Evolutionary conservation across 2,797 vertebrate genomes (phyloP).

Genomic region (Sarcoramphus papa): DNA sequence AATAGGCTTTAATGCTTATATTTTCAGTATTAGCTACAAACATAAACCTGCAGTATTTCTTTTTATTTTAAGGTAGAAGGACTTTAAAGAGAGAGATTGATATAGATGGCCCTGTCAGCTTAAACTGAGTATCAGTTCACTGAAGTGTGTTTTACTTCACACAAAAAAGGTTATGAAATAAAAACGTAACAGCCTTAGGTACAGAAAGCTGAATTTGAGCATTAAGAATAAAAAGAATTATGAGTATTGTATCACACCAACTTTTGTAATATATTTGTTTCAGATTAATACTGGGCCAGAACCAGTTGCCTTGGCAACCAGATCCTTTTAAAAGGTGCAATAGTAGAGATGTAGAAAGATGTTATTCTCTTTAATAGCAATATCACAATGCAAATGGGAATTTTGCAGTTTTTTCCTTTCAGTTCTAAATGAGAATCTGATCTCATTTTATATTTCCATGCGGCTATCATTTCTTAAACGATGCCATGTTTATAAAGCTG

Average conservation of each 20-base stretch:
- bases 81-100: conserved; percentile 58
- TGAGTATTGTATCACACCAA: conserved; percentile 67
- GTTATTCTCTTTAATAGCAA: conserved; percentile 59
- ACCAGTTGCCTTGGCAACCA: conserved; percentile 95
- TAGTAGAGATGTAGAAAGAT: conserved; percentile 68
- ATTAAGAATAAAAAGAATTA: conserved; percentile 40
- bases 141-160: conserved; percentile 51
- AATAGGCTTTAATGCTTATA: conserved; percentile 37
- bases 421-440: conserved; percentile 48
- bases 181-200: conserved; percentile 36
- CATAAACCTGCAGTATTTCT: conserved; percentile 36
- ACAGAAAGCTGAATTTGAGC: conserved; percentile 24
- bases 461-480: conserved; percentile 40
- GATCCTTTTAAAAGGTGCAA: conserved; percentile 81
- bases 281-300: conserved; percentile 91
- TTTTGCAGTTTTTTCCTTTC: conserved; percentile 42
- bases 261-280: conserved; percentile 82
- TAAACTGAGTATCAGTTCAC: conserved; percentile 52
- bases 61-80: conserved; percentile 28
- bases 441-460: conserved; percentile 60
- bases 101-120: conserved; percentile 60
- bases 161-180: conserved; percentile 26
- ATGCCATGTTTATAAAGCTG: conserved; percentile 50
- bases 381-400: conserved; percentile 65
- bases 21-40: conserved; percentile 44